phyloP scores from a whole-genome alignment of 2,797 vertebrate species.

The Crocidura indochinensis region DNA sequence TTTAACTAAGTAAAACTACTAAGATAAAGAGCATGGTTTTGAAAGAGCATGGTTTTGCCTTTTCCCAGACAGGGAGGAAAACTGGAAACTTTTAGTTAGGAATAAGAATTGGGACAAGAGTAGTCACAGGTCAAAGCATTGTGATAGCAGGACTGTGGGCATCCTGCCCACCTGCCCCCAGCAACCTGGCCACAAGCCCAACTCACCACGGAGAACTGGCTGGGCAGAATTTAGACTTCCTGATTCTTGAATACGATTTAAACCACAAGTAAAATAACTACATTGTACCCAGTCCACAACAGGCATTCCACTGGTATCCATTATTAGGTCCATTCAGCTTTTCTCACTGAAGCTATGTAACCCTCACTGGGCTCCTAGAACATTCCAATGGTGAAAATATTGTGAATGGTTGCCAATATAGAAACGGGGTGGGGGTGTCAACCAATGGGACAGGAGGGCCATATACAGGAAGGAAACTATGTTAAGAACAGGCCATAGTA shows the following conservation, averaged over 20 bases:
- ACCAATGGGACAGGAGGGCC: no score
- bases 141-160: not conserved
- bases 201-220: not conserved
- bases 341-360: no score
- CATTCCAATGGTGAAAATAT: no score
- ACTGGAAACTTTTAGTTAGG: not conserved
- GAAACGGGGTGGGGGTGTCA: no score
- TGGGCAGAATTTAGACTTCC: not conserved
- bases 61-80: not conserved
- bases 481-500: no score
- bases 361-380: no score
- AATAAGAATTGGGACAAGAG: not conserved
- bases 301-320: not conserved
- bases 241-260: not conserved
- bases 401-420: no score
- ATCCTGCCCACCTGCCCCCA: no score
- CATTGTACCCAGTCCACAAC: not conserved
- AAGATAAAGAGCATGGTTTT: not conserved
- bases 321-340: not conserved
- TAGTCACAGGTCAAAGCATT: not conserved
- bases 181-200: not conserved
- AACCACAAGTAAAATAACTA: not conserved
- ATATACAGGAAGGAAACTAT: no score
- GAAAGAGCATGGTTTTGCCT: not conserved
- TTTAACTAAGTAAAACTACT: not conserved